Percentiles rank a stretch among this genome's conserved stretches.
Conservation (phyloP, 1,140 invertebrate species). For the Philopotamus ludificatus region DNA sequence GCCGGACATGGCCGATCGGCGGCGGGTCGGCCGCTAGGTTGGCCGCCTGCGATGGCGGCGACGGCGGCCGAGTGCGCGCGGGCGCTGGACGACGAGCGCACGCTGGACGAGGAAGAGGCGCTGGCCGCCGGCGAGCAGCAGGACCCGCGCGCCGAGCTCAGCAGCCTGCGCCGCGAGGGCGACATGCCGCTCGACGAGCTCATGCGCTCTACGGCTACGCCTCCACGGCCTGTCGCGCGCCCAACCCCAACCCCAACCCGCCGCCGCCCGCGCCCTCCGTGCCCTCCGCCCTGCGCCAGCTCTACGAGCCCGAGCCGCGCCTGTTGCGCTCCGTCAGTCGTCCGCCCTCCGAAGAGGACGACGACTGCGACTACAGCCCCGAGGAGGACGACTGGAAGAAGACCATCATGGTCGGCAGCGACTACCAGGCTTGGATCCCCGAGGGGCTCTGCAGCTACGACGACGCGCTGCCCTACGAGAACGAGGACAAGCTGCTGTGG, state of each 20-base stretch:
- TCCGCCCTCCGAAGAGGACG: conserved; percentile 82
- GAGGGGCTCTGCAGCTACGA: conserved; percentile 89
- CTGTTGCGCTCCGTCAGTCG: conserved; percentile 84
- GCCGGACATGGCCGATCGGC: too few relatives aligned
- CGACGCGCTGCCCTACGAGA: conserved; percentile 91
- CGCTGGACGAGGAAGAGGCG: conserved; percentile 94
- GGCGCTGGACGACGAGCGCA: conserved; percentile 85
- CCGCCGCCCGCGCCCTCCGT: conserved; percentile 50
- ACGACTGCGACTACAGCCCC: conserved; percentile 73
- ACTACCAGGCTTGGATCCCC: conserved; percentile 92
- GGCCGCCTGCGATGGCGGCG: background rate
- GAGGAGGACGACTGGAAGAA: conserved; percentile 78
- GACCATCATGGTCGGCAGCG: conserved; percentile 94
- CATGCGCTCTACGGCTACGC: conserved; percentile 80
- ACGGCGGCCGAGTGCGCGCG: conserved; percentile 43
- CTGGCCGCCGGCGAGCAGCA: conserved; percentile 77
- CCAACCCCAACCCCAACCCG: conserved; percentile 48
- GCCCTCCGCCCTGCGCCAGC: conserved; percentile 49
- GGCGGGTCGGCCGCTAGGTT: too few relatives aligned
- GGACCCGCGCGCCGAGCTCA: conserved; percentile 83
- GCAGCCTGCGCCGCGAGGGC: conserved; percentile 82
- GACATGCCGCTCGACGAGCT: conserved; percentile 95
- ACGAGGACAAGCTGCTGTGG: conserved; percentile 94
- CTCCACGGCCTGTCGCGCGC: conserved; percentile 44
- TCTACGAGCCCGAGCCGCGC: conserved; percentile 72